These are phyloP conservation scores for Mesochorus sp. DNA, from an alignment of 2,888 invertebrate genomes.

Conservation along the genomic window DNA sequence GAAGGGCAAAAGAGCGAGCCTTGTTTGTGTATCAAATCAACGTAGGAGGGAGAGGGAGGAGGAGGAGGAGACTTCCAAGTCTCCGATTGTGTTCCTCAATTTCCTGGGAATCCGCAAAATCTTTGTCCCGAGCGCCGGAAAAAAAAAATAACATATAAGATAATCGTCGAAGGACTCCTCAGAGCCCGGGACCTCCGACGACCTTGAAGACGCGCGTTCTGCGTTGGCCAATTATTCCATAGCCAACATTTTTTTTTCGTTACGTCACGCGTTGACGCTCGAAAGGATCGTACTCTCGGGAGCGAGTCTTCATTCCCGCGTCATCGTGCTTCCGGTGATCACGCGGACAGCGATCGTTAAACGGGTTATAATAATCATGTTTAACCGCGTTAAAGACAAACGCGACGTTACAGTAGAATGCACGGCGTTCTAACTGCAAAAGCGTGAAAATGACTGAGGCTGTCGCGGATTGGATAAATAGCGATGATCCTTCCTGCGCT, in stretches of 20 bases:
- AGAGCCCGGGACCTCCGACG: slow-evolving; percentile 34
- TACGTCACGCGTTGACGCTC: slow-evolving; percentile 14
- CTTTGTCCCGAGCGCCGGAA: no score
- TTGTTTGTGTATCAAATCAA: background rate
- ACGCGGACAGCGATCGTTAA: background rate
- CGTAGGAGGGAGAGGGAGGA: slow-evolving; percentile 29
- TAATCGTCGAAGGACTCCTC: no score
- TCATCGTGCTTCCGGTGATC: slow-evolving; percentile 29
- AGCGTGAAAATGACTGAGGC: slow-evolving; percentile 36
- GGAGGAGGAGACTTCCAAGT: no score
- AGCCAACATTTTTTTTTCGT: no score
- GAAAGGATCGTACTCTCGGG: background rate
- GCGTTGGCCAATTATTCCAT: slow-evolving; percentile 74
- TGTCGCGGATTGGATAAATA: slow-evolving; percentile 26
- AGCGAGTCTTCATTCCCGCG: slow-evolving; percentile 1
- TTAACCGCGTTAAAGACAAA: background rate
- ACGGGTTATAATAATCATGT: no score
- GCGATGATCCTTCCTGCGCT: slow-evolving; percentile 32
- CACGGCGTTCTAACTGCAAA: background rate
- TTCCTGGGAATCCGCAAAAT: no score
- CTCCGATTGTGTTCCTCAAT: slow-evolving; percentile 6
- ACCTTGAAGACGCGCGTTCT: slow-evolving; percentile 73
- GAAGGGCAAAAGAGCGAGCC: background rate
- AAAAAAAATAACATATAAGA: no score
- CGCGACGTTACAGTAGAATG: slow-evolving; percentile 11